phyloP scores from a whole-genome alignment of 1,140 invertebrate species.

The Dinothrombium tinctorium region DNA sequence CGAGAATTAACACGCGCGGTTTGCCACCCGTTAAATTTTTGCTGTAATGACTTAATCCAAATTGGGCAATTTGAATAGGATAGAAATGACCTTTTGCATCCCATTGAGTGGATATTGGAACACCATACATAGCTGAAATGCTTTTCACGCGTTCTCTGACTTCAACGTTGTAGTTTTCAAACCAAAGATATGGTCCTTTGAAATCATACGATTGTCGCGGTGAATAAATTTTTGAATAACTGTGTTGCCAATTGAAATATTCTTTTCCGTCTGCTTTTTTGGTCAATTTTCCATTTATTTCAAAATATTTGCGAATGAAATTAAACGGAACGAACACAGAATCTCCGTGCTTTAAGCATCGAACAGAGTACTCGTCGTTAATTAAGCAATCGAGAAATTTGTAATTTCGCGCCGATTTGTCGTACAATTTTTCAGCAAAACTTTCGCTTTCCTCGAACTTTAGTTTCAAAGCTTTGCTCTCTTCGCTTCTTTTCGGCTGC shows the following conservation, averaged over 20 bases:
- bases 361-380: conserved; percentile 61
- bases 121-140: conserved; percentile 67
- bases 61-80: conserved; percentile 95
- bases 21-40: conserved; percentile 51
- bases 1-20: conserved; percentile 4
- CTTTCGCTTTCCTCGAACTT: no score
- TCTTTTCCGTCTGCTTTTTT: conserved; percentile 10
- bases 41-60: conserved; percentile 85
- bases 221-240: conserved; percentile 69
- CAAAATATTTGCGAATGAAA: conserved; percentile 80
- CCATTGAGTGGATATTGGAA: conserved; percentile 87
- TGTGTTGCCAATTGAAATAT: conserved; percentile 78
- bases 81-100: conserved; percentile 70
- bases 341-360: conserved; percentile 42
- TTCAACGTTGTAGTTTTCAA: conserved; percentile 94
- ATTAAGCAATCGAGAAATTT: conserved; percentile 70
- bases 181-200: conserved; percentile 70
- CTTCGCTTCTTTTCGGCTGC: no score
- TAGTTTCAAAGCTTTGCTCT: no score
- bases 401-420: conserved; percentile 1
- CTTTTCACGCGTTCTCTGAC: conserved; percentile 81
- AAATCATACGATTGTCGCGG: conserved; percentile 68
- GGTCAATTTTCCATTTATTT: conserved; percentile 54
- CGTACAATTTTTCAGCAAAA: no score
- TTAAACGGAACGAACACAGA: conserved; percentile 72